Conservation (phyloP, 2,113 vertebrate species). For the Elephantulus edwardii region DNA sequence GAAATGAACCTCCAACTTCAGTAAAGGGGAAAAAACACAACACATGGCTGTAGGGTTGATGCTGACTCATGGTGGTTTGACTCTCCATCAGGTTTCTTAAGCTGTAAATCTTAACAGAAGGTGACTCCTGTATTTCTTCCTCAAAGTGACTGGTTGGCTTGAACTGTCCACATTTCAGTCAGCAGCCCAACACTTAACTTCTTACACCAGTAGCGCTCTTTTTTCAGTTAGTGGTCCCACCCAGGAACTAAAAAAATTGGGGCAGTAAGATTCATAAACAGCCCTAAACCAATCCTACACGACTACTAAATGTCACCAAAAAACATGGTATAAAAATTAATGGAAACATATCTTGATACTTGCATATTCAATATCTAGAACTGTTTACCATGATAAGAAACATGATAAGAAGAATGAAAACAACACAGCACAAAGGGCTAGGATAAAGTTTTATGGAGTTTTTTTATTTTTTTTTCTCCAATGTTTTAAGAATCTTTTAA, state of each 20-base stretch:
- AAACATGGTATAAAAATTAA: constrained; percentile 21
- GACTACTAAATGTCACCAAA: constrained; percentile 2
- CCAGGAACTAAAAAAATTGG: neutral
- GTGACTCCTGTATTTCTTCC: neutral
- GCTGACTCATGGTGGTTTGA: neutral
- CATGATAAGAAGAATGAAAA: neutral
- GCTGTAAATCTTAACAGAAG: neutral
- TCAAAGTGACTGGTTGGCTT: too few relatives aligned
- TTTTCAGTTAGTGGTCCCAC: neutral
- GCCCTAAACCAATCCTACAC: neutral
- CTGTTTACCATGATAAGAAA: neutral
- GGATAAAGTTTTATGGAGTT: too few relatives aligned
- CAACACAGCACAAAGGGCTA: neutral
- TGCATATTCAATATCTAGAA: neutral
- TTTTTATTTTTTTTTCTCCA: too few relatives aligned
- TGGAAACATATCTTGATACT: constrained; percentile 23
- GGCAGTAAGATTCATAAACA: neutral
- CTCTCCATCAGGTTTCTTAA: neutral
- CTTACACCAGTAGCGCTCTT: too few relatives aligned
- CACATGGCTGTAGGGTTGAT: too few relatives aligned
- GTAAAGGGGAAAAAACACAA: too few relatives aligned
- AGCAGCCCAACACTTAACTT: too few relatives aligned
- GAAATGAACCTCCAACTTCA: too few relatives aligned
- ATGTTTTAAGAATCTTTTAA: neutral
- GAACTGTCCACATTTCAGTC: too few relatives aligned